Conservation (phyloP, 2,797 vertebrate species). For the Chrosomus eos region DNA sequence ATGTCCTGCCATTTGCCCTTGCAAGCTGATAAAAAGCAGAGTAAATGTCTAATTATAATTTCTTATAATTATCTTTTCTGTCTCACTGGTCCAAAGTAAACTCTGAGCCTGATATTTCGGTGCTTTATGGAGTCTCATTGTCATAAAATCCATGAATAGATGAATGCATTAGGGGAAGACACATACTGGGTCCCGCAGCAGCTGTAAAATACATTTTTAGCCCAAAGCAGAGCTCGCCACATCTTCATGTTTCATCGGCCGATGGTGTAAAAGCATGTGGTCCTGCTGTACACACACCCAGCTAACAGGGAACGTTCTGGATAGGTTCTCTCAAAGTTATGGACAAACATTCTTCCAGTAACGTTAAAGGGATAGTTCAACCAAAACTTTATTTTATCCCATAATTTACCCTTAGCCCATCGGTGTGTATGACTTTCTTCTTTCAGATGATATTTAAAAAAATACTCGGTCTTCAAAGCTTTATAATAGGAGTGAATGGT, state of each 20-base stretch:
- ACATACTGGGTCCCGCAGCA: slow-evolving; percentile 68
- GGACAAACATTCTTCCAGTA: background rate
- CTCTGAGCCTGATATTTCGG: slow-evolving; percentile 74
- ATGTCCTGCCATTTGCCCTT: slow-evolving; percentile 12
- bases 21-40: slow-evolving; percentile 8
- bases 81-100: slow-evolving; percentile 78
- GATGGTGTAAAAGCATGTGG: slow-evolving; percentile 64
- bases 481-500: no score
- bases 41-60: slow-evolving; percentile 73
- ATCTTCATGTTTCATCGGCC: slow-evolving; percentile 75
- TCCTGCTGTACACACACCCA: slow-evolving; percentile 36
- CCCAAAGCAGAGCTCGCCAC: slow-evolving; percentile 66
- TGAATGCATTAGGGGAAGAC: slow-evolving; percentile 77
- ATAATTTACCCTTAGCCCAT: no score
- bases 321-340: background rate
- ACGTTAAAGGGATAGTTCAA: no score
- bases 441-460: no score
- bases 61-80: slow-evolving; percentile 70
- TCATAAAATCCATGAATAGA: slow-evolving; percentile 80
- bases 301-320: background rate
- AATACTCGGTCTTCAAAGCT: no score
- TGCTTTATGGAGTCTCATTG: slow-evolving; percentile 75
- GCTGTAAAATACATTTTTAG: slow-evolving; percentile 78
- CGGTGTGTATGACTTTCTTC: no score
- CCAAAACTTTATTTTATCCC: no score